Percentiles rank a stretch among this genome's conserved stretches.
phyloP scores from a whole-genome alignment of 2,113 vertebrate genomes.

The Panurus biarmicus region DNA sequence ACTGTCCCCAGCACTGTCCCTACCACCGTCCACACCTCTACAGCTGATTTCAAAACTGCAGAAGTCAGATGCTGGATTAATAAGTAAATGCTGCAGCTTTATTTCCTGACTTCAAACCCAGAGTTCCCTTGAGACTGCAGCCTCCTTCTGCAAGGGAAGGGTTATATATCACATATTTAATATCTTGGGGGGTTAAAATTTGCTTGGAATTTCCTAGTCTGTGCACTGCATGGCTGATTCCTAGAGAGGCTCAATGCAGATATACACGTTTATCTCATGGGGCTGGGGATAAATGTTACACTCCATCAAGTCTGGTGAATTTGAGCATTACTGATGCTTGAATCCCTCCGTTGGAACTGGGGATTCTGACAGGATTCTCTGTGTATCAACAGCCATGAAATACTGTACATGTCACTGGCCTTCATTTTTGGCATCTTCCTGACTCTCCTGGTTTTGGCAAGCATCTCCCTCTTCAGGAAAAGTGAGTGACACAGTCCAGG shows the following conservation, averaged over 20 bases:
- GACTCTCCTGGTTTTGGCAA: not conserved
- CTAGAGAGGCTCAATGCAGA: not conserved
- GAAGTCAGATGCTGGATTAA: not conserved
- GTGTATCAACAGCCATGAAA: not conserved
- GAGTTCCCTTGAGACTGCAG: not conserved
- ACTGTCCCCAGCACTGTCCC: not conserved
- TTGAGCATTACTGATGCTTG: not conserved
- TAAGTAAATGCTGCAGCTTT: not conserved
- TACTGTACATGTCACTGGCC: not conserved
- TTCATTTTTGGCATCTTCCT: constrained; percentile 54
- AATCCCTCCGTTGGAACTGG: not conserved
- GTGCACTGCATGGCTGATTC: not conserved
- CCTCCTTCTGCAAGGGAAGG: not conserved
- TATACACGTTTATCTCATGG: fast-evolving
- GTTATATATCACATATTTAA: fast-evolving
- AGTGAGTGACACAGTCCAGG: constrained; percentile 19
- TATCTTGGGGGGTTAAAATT: not conserved
- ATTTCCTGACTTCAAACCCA: not conserved
- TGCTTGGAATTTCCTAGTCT: not conserved
- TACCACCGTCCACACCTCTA: not conserved
- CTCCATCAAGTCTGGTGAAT: not conserved
- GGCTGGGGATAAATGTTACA: not conserved
- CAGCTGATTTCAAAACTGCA: not conserved
- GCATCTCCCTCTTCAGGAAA: constrained; percentile 30
- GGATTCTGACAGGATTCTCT: not conserved